phyloP scores from a whole-genome alignment of 30 jellyfish, hydroid and myxozoan genomes.

The Chrysaora quinquecirrha region DNA sequence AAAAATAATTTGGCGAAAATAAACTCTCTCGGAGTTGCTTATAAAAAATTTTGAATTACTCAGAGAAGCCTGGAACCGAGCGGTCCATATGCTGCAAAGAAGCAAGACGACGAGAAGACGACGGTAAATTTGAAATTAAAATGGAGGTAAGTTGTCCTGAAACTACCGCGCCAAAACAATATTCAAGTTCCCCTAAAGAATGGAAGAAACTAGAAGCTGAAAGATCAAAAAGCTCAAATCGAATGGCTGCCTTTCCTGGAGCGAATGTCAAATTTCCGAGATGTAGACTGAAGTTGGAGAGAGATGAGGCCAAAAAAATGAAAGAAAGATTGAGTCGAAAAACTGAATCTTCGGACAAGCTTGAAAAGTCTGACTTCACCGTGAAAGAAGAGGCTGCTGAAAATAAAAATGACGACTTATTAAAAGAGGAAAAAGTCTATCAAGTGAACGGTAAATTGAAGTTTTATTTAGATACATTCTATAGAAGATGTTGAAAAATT shows the following conservation, averaged over 20 bases:
- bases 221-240: constrained; percentile 17
- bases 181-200: constrained; percentile 23
- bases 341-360: background rate
- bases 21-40: too few species aligned
- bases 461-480: too few species aligned
- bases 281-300: constrained; percentile 56
- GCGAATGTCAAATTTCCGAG: constrained; percentile 66
- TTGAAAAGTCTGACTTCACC: background rate
- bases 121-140: constrained; percentile 7
- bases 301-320: constrained; percentile 65
- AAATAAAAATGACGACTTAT: background rate
- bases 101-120: constrained; percentile 16
- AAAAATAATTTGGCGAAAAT: too few species aligned
- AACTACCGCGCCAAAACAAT: constrained; percentile 47
- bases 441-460: too few species aligned
- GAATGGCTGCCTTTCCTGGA: constrained; percentile 80
- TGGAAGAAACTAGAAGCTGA: constrained; percentile 28
- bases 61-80: constrained; percentile 56
- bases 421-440: too few species aligned
- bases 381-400: background rate
- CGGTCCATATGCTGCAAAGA: constrained; percentile 68
- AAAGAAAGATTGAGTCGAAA: constrained; percentile 46
- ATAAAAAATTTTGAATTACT: too few species aligned
- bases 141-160: constrained; percentile 40
- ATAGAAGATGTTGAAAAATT: too few species aligned